Base-by-base conservation (phyloP, 1,140 invertebrate genomes). In the Pygmarrhopalites habei region DNA sequence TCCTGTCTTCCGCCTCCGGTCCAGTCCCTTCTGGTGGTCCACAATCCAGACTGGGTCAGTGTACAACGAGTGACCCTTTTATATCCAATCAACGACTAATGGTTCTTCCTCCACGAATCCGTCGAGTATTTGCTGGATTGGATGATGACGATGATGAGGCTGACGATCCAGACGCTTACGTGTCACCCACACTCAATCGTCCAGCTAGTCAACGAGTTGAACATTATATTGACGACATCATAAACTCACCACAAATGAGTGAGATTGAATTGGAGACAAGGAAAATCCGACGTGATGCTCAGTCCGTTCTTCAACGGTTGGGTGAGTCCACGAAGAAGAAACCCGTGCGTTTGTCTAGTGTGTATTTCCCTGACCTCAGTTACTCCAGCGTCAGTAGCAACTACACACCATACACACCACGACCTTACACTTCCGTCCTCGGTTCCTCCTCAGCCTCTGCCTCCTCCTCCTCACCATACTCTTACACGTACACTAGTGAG, bases 201-300 rank as follows among this genome's bases (percentile, higher is more conserved):
- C 56, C 56, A 43, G 17, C 47, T n/a, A 26, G 53, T 21, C 43
- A 53, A 51, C 32, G 59, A 43, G 62, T 64, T 25, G 23, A 29
- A 29, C 35, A 60, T 15, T 64, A 51, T 46, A 19, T 64, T 17
- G 62, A 64, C 28, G 62, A 68, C 15, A 21, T 67, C n/a, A 26
- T 39, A 17, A 55, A 64, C n/a, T 44, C 52, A 17, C 62, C 66
- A n/a, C 47, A 63, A 60, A 64, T 68, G 62, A 60, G 55, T 23
- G 62, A 64, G 15, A 57, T 68, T 19, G 58, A 60, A 25, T 19
- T 44, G 23, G 41, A 47, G n/a, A 64, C 66, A 23, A 43, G 58
- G n/a, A 51, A 64, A 41, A 68, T 68, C 43, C 58, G 62, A n/a
- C 58, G 62, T 26, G 62, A 68, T 46, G 66, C 66, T 7, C 44